Evolutionary conservation across 2,888 invertebrate genomes (phyloP).

Genomic region (Cyrtodaria siliqua): DNA sequence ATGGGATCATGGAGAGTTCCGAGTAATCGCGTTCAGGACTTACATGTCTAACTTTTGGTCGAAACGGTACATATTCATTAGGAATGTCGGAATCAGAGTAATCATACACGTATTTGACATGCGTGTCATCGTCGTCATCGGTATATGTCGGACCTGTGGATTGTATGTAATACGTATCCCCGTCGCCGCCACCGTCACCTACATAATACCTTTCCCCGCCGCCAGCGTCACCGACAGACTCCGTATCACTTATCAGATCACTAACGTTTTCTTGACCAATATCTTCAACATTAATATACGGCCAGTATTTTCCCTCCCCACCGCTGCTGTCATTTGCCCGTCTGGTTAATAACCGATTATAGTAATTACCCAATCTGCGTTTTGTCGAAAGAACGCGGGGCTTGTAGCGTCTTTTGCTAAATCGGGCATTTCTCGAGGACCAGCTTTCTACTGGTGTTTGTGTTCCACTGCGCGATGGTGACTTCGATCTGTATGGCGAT

Average conservation of each 20-base stretch:
- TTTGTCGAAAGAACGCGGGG: conserved; percentile 65
- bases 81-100: conserved; percentile 55
- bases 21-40: conserved; percentile 68
- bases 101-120: conserved; percentile 35
- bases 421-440: background rate
- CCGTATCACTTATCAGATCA: conserved; percentile 67
- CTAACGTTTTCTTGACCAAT: conserved; percentile 67
- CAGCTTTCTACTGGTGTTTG: conserved; percentile 51
- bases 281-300: conserved; percentile 73
- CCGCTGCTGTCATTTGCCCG: conserved; percentile 46
- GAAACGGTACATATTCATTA: conserved; percentile 76
- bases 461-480: conserved; percentile 46
- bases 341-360: conserved; percentile 60
- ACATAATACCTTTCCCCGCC: background rate
- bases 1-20: conserved; percentile 53
- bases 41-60: conserved; percentile 64
- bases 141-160: no score
- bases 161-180: background rate
- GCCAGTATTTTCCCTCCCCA: conserved; percentile 67
- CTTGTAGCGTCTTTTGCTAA: conserved; percentile 50
- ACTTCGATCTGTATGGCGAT: no score
- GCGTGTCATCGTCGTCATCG: conserved; percentile 43
- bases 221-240: conserved; percentile 31
- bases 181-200: conserved; percentile 15
- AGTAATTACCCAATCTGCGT: conserved; percentile 68